phyloP scores from a whole-genome alignment of 2,797 vertebrate species.

The Scarus forsteni region DNA sequence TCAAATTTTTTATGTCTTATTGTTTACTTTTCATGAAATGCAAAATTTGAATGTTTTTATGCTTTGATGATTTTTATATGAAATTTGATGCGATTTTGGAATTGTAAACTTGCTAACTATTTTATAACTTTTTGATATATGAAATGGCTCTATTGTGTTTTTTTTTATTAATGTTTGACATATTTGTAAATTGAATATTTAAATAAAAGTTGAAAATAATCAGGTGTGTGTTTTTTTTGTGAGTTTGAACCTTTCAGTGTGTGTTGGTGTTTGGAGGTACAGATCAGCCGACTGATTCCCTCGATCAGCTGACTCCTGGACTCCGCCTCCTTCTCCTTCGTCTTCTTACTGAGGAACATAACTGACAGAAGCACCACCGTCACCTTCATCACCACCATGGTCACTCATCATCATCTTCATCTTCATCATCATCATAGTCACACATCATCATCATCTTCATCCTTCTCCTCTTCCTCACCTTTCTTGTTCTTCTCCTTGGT shows the following conservation, averaged over 20 bases:
- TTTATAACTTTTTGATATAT: too few relatives aligned
- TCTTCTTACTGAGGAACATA: slow-evolving; percentile 84
- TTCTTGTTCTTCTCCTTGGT: slow-evolving; percentile 86
- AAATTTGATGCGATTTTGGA: too few relatives aligned
- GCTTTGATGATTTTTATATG: too few relatives aligned
- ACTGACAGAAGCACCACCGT: slow-evolving; percentile 59
- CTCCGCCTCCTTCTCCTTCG: slow-evolving; percentile 80
- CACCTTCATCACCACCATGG: background rate
- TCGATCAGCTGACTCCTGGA: slow-evolving; percentile 82
- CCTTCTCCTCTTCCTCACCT: slow-evolving; percentile 56
- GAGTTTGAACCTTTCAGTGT: slow-evolving; percentile 76
- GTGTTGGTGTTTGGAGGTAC: slow-evolving; percentile 84
- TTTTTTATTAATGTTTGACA: too few relatives aligned
- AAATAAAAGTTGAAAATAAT: too few relatives aligned
- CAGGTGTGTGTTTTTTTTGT: slow-evolving; percentile 2
- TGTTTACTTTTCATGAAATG: too few relatives aligned
- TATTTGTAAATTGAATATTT: too few relatives aligned
- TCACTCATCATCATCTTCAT: background rate
- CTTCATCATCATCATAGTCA: background rate
- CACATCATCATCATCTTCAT: too few relatives aligned
- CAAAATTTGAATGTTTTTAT: too few relatives aligned
- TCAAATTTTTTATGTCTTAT: too few relatives aligned
- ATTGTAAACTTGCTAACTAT: too few relatives aligned
- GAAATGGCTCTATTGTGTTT: too few relatives aligned
- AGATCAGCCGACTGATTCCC: slow-evolving; percentile 83